Base-by-base conservation (phyloP, 2,797 vertebrate genomes). In the Catharus ustulatus region DNA sequence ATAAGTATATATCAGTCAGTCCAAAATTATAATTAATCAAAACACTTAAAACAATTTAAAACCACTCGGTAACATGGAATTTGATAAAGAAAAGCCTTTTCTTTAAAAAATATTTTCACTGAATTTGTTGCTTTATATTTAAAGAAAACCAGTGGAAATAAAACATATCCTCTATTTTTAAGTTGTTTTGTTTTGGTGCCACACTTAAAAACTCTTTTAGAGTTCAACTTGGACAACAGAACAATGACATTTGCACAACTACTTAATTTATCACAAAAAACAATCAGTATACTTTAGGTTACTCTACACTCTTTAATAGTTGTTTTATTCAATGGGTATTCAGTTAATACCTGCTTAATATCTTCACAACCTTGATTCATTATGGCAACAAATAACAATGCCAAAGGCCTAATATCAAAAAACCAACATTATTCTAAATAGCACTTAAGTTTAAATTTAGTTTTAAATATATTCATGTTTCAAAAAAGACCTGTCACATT, bases 81-180 rank as follows among this genome's bases (percentile, higher is more conserved):
- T 45, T 64, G 20, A 82, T 58, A 68, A 61, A 73, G 11, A 76
- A 61, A 15, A 5, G 6, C 26, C 19, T 76, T 88, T 90, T 55
- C 29, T 73, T 83, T 14, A 15, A 58, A 48, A 90, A 88, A 15
- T 68, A 76, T 29, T 72, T 52, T 76, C 27, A 52, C 5, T 61
- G n/a, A 40, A 71, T 34, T 55, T 61, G 1, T 55, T 73, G 40
- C 8, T 58, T 59, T 22, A 30, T 34, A 11, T 78, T 73, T 87
- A 54, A 63, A 77, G 49, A 75, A 81, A 48, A 81, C 54, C 96
- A 97, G 91, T 95, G 97, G 95, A 88, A 91, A 92, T 81, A 55
- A 2, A 36, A 87, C 11, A 21, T 96, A 98, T 92, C 94, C 94
- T 59, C 92, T 87, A 95, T 94, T 97, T 97, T 97, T 89, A 94